Evolutionary conservation across 1,140 invertebrate species (phyloP), one percentile per base, ranked within the genome.

Genomic region (Atta cephalotes): DNA sequence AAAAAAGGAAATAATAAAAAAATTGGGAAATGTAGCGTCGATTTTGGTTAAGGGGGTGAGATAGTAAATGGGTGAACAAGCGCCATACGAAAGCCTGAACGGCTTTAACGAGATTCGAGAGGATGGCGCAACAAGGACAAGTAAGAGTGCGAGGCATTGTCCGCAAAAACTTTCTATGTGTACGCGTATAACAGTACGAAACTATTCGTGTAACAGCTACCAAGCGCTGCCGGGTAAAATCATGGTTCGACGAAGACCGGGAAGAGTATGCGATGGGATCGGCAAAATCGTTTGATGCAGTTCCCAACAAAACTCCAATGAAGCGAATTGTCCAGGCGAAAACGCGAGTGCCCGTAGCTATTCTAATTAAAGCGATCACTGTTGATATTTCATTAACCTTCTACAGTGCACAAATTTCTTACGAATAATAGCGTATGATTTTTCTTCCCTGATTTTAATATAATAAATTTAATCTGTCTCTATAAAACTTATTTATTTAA

Each of bases 201-300:
- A 62, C 80, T 74, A 39, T 72, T 72, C 66, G 0, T 72, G 66
- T 51, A 62, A 72, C 56, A 35, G 70, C 39, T 16, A 21, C 39
- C 70, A 31, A 39, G 7, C 58, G 45, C 51, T 35, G 14, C 56
- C 39, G 70, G 25, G 28, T 49, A 84, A 84, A 84, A 84, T 84
- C 70, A 31, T 56, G 78, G 78, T 4, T 21, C 18, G 45, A 5
- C 21, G 21, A 81, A 53, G 18, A 77, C 21, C 14, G 18, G 16
- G 68, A 49, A n/a, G 28, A n/a, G 63, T 5, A 21, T 60, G 66
- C 35, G 21, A 2, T 12, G 35, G 21, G 51, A 58, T 45, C 16
- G 66, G 53, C 68, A 63, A 84, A 84, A 84, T 28, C 80, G 80
- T 84, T 76, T 65, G 56, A 84, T 76, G n/a, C 14, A 84, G 56